Evolutionary conservation across 2,888 invertebrate species (phyloP).

Genomic region (Nebria brevicollis): DNA sequence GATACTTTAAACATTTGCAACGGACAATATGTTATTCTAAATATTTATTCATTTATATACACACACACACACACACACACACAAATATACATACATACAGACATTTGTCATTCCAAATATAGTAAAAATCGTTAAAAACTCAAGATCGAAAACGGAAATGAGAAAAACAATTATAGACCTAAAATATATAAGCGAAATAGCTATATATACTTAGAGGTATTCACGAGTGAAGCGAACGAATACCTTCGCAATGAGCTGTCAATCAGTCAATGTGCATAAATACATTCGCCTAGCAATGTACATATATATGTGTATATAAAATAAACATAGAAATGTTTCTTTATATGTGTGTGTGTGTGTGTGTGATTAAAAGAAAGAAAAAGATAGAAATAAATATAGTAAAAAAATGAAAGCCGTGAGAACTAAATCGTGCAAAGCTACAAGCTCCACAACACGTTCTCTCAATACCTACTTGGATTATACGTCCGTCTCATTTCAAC

Average conservation of each 20-base stretch:
- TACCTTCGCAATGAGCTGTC: slow-evolving; percentile 40
- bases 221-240: slow-evolving; percentile 37
- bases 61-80: no score
- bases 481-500: not conserved
- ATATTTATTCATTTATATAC: no score
- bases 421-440: slow-evolving; percentile 1
- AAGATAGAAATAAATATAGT: not conserved
- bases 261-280: slow-evolving; percentile 31
- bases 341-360: not conserved
- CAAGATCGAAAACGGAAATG: no score
- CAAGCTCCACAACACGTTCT: not conserved
- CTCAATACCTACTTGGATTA: no score
- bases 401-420: slow-evolving; percentile 6
- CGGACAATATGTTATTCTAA: no score
- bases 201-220: slow-evolving; percentile 32
- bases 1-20: no score
- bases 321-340: not conserved
- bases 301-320: not conserved
- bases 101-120: no score
- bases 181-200: no score
- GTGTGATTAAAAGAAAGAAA: not conserved
- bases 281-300: not conserved
- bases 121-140: no score
- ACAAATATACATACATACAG: no score
- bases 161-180: no score